These are phyloP conservation scores for Myripristis jacobus DNA, from an alignment of 2,797 vertebrate species.

Conservation along the genomic window DNA sequence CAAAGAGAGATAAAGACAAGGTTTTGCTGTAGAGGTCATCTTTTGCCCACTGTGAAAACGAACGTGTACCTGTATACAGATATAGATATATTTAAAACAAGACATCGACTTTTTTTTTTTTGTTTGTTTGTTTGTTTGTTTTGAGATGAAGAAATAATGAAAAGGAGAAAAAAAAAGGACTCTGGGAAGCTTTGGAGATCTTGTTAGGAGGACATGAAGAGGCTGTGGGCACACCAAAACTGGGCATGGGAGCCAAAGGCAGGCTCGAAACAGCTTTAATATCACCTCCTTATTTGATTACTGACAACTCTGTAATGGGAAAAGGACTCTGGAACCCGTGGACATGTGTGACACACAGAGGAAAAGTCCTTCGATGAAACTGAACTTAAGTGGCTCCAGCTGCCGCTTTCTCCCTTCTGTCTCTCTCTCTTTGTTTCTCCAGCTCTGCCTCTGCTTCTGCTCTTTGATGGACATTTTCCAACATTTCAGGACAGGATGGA, in stretches of 20 bases:
- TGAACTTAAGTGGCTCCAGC: conserved; percentile 85
- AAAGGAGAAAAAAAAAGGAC: conserved; percentile 80
- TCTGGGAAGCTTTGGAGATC: conserved; percentile 90
- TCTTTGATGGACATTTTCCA: conserved; percentile 82
- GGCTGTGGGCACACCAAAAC: conserved; percentile 84
- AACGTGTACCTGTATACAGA: conserved; percentile 90
- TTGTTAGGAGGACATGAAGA: conserved; percentile 88
- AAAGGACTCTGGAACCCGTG: conserved; percentile 85
- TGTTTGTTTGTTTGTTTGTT: no score
- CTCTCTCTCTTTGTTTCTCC: conserved; percentile 76
- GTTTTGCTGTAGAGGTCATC: conserved; percentile 88
- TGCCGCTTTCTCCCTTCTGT: conserved; percentile 77
- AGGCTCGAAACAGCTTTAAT: conserved; percentile 83
- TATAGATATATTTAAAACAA: conserved; percentile 92
- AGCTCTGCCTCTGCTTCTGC: conserved; percentile 83
- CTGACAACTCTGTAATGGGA: conserved; percentile 82
- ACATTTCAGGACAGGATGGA: conserved; percentile 84
- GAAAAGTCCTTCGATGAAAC: conserved; percentile 78
- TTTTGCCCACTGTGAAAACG: conserved; percentile 97
- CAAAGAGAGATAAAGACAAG: conserved; percentile 83
- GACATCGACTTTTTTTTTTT: conserved; percentile 90
- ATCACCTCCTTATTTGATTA: conserved; percentile 84
- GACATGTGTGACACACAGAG: conserved; percentile 82
- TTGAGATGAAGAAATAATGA: conserved; percentile 83
- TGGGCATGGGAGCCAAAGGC: conserved; percentile 82